phyloP scores from a whole-genome alignment of 2,113 vertebrate genomes.

The Verasper variegatus region DNA sequence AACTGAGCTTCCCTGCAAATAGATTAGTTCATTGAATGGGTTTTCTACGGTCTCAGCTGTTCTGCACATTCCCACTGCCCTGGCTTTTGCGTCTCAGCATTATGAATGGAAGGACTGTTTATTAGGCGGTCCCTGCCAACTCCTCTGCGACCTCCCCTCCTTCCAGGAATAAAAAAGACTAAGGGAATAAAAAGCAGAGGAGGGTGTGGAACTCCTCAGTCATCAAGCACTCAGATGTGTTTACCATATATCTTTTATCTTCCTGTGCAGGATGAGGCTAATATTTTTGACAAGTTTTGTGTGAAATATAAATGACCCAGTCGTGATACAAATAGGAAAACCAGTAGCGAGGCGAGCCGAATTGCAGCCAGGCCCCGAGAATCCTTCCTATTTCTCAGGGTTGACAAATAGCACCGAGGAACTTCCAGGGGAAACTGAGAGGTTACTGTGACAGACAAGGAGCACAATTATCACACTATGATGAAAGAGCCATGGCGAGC shows the following conservation, averaged over 20 bases:
- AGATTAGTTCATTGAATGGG: constrained; percentile 70
- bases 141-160: constrained; percentile 61
- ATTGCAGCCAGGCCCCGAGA: constrained; percentile 56
- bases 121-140: constrained; percentile 66
- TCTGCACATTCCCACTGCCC: constrained; percentile 60
- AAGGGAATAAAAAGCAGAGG: constrained; percentile 45
- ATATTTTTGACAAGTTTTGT: constrained; percentile 86
- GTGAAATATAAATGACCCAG: constrained; percentile 89
- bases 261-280: constrained; percentile 82
- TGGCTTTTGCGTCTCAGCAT: constrained; percentile 74
- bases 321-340: constrained; percentile 86
- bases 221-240: constrained; percentile 70
- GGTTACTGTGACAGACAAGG: constrained; percentile 98
- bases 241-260: constrained; percentile 81
- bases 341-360: constrained; percentile 69
- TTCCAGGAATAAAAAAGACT: constrained; percentile 48
- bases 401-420: constrained; percentile 92
- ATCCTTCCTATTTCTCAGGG: constrained; percentile 75
- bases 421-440: constrained; percentile 86
- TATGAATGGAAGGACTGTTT: constrained; percentile 67
- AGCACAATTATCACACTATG: constrained; percentile 99
- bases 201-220: constrained; percentile 52
- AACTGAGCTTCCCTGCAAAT: constrained; percentile 67
- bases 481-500: constrained; percentile 95
- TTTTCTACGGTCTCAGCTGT: constrained; percentile 70